These are phyloP conservation scores for Micropterix aruncella DNA, from an alignment of 2,888 invertebrate species.

Conservation along the genomic window DNA sequence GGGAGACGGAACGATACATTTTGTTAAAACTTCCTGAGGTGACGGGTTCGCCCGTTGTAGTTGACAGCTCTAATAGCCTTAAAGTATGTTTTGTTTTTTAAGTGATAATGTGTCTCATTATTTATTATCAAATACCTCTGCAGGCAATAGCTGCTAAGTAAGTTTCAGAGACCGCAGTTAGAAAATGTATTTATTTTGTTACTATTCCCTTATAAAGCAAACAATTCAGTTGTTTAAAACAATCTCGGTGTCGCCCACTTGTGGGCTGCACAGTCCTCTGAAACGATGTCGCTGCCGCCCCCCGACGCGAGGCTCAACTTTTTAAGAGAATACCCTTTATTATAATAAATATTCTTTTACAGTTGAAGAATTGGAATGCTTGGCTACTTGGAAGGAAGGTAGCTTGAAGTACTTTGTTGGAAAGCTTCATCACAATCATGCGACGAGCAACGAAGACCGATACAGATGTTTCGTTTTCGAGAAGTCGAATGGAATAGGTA, in stretches of 20 bases:
- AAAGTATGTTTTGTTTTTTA: too few species aligned
- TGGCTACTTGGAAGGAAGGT: slow-evolving; percentile 90
- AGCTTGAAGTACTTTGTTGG: slow-evolving; percentile 84
- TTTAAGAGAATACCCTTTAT: neutral
- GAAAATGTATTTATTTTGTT: too few species aligned
- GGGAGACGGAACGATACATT: too few species aligned
- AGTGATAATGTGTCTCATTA: too few species aligned
- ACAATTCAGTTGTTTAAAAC: too few species aligned
- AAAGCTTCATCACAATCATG: slow-evolving; percentile 78
- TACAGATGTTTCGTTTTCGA: slow-evolving; percentile 94
- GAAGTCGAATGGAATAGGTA: slow-evolving; percentile 53
- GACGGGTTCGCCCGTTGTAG: too few species aligned
- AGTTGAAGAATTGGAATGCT: slow-evolving; percentile 85
- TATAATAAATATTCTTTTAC: slow-evolving; percentile 20
- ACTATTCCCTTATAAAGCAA: too few species aligned
- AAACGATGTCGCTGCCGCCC: slow-evolving; percentile 4
- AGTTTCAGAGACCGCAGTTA: too few species aligned
- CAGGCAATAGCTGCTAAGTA: too few species aligned
- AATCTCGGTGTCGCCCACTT: slow-evolving; percentile 1
- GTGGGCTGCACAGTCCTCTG: slow-evolving; percentile 3
- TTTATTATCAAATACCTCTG: too few species aligned
- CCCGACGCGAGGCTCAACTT: neutral
- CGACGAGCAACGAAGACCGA: slow-evolving; percentile 82
- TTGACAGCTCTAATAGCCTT: too few species aligned
- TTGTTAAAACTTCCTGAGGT: too few species aligned